A percentile compares a stretch with the other conserved stretches of the same genome.
These are phyloP conservation scores for Pica pica DNA, from an alignment of 2,113 vertebrate genomes.

Conservation along the genomic window DNA sequence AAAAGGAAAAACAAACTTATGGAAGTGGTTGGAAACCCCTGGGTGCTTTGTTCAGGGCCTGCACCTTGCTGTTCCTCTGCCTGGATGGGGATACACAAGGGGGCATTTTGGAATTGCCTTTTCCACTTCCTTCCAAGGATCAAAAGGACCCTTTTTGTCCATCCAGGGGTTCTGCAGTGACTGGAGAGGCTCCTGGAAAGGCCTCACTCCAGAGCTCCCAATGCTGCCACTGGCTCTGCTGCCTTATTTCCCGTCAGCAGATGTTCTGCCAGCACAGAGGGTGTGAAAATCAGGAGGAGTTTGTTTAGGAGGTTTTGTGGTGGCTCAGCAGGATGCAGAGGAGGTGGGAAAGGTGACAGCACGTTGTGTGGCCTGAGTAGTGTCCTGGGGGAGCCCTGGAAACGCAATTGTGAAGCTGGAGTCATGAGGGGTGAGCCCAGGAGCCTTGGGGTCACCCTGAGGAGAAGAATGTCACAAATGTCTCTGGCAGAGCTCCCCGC, in stretches of 20 bases:
- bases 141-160: neutral
- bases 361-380: rapidly evolving
- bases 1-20: neutral
- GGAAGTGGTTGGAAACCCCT: neutral
- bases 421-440: neutral
- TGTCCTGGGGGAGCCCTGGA: neutral
- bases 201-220: rapidly evolving
- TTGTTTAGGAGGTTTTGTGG: neutral
- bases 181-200: neutral
- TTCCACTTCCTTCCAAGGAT: neutral
- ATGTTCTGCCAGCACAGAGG: neutral
- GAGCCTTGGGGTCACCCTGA: neutral
- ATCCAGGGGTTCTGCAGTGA: neutral
- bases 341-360: neutral
- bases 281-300: neutral
- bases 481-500: neutral
- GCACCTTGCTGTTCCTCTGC: neutral
- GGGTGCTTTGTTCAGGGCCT: neutral
- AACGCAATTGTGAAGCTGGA: neutral
- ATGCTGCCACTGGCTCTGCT: neutral
- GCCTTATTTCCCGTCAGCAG: neutral
- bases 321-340: neutral
- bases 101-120: neutral
- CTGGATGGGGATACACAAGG: neutral
- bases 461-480: neutral